A percentile compares a stretch with the other conserved stretches of the same genome.
phyloP scores from a whole-genome alignment of 2,888 invertebrate species.

The Priocnemis perturbator region DNA sequence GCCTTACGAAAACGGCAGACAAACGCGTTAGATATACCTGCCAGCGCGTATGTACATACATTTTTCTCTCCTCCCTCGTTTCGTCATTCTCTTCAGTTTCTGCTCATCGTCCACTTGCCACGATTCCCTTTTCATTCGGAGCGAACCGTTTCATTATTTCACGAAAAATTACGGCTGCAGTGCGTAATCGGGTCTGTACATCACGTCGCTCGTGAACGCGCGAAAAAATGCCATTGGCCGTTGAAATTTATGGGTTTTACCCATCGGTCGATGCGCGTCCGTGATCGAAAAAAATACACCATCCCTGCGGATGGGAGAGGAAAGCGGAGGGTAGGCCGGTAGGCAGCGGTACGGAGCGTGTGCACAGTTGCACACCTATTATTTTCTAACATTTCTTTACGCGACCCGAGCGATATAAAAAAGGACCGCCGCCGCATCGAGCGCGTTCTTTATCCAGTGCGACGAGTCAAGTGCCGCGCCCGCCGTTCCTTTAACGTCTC shows the following conservation, averaged over 20 bases:
- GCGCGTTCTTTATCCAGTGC: not conserved
- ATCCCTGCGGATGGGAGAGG: not conserved
- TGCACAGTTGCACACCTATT: too few relatives aligned
- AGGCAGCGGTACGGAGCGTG: too few relatives aligned
- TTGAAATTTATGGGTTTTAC: conserved; percentile 39
- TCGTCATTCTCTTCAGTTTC: conserved; percentile 8
- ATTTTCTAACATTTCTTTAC: not conserved
- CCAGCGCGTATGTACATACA: too few relatives aligned
- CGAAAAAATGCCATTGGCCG: conserved; percentile 50
- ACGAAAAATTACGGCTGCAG: conserved; percentile 50
- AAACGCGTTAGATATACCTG: too few relatives aligned
- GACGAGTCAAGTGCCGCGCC: not conserved
- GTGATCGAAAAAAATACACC: conserved; percentile 27
- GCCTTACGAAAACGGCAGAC: too few relatives aligned
- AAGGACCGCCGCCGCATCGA: not conserved
- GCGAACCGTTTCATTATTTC: conserved; percentile 48
- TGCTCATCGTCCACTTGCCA: conserved; percentile 4
- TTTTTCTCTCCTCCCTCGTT: not conserved
- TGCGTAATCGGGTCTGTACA: conserved; percentile 47
- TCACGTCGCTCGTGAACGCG: conserved; percentile 45
- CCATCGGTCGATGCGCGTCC: conserved; percentile 10
- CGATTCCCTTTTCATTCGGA: conserved; percentile 23
- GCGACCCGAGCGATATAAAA: too few relatives aligned
- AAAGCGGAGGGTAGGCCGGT: too few relatives aligned
- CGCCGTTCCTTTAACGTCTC: not conserved